Evolutionary conservation across 2,113 vertebrate species (phyloP), one percentile per base, ranked within the genome.

Genomic region (Poicephalus meyeri): DNA sequence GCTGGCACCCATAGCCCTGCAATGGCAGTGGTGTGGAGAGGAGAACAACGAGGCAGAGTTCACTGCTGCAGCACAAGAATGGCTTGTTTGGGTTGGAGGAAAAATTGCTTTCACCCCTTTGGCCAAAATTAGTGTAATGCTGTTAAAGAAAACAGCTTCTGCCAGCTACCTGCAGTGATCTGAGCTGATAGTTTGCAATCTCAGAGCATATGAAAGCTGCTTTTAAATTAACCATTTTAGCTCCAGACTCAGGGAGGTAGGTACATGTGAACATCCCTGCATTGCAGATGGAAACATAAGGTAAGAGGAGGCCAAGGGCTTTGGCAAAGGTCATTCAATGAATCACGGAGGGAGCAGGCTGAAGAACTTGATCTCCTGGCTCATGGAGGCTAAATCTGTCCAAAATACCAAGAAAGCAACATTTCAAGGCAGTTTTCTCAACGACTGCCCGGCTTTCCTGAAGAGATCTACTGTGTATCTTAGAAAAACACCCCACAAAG

Each of bases 311-410:
- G 69, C 68, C 82, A 44, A 73, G 50, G 47, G 90, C 88, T 95
- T 56, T 78, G 72, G 68, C 79, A 80, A 86, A 94, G 86, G 88
- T 95, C 76, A 71, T 29, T 50, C 60, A 1, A 0, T 65, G 64
- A 91, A 52, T 64, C 61, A 68, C 12, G 0, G 3, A 37, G 33
- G 37, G 31, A 93, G 76, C 56, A 49, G 66, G 39, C 55, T 47
- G 72, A 88, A 88, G 65, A 96, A 91, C 91, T 85, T 12, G 19
- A 94, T 65, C 88, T 94, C 55, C 49, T 8, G 17, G 55, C 60
- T 86, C 33, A 1, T 0, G 68, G 69, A 72, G 61, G 64, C 76
- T 55, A 26, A 33, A 76, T 9, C 60, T 55, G 86, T 25, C 6
- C 55, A 81, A 88, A 89, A 92, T 28, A 88, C 47, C 6, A 8